Evolutionary conservation across 1,140 invertebrate species (phyloP), one percentile per base, ranked within the genome.

Genomic region (Pseudomyrmex concolor): DNA sequence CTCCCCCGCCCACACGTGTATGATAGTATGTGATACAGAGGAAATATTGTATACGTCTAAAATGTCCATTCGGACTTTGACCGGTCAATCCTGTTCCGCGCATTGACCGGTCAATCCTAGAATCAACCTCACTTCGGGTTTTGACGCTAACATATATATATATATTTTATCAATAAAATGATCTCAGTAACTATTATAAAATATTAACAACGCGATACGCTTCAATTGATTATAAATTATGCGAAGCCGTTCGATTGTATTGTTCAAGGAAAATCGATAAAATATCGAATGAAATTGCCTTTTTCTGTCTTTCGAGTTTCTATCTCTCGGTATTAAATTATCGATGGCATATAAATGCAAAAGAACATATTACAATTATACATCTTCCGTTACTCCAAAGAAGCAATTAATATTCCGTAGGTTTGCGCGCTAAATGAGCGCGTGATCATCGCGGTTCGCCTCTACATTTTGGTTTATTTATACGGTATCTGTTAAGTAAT

Each of bases 401-500:
- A 45, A 55, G 17, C 17, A 45, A 55, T 55, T 57, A 45, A 57
- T 70, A 70, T 68, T 45, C 48, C 2, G 17, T 3, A 13, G 3
- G 12, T 3, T 76, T 34, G 2, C 34, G 34, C 25, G 15, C 8
- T 45, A 25, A 57, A 70, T n/a, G 17, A 12, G 25, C 19, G 54
- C 10, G 10, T 43, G 5, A 48, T 25, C 34, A 34, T 34, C 19
- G 66, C 7, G 66, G 54, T 71, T 60, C n/a, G 48, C 66, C 34
- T 1, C 19, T 34, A 8, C 17, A 48, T 59, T 70, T 78, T 25
- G 19, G 66, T 43, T 80, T 71, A 80, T 80, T 80, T 71, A 71
- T 71, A 67, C 63, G 25, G n/a, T 55, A 59, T 70, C 55, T 59
- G 76, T 70, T 80, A 80, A 80, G 66, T 80, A n/a, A 71, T 59